Percentiles rank a stretch among this genome's conserved stretches.
phyloP scores from a whole-genome alignment of 1,140 invertebrate species.

The Bombus superbus region DNA sequence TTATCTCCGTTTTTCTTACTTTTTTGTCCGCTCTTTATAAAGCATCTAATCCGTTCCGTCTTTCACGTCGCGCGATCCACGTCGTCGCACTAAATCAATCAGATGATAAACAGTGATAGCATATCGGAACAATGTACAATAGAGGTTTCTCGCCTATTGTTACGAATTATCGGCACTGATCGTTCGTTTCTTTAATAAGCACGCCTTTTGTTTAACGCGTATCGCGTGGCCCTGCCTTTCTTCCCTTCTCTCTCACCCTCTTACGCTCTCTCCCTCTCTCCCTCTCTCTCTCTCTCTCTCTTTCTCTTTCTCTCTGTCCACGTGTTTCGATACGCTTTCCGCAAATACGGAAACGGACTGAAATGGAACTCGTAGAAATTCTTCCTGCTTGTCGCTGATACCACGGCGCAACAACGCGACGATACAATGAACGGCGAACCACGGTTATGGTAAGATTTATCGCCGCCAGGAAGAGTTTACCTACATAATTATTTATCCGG shows the following conservation, averaged over 20 bases:
- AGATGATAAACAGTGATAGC: conserved; percentile 42
- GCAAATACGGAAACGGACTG: conserved; percentile 38
- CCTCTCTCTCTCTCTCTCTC: background rate
- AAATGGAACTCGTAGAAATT: conserved; percentile 14
- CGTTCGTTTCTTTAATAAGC: conserved; percentile 53
- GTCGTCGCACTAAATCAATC: conserved; percentile 37
- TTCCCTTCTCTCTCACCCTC: background rate
- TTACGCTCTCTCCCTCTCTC: background rate
- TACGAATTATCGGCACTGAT: conserved; percentile 48
- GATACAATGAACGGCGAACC: conserved; percentile 12
- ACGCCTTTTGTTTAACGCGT: conserved; percentile 44
- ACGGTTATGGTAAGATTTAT: conserved; percentile 41
- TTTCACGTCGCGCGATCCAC: background rate
- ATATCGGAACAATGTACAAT: conserved; percentile 48
- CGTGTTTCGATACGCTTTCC: conserved; percentile 32
- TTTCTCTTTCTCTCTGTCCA: background rate
- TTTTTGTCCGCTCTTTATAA: conserved; percentile 7
- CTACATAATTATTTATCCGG: conserved; percentile 52
- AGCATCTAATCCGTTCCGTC: background rate
- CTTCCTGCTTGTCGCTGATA: conserved; percentile 23
- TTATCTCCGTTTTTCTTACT: background rate
- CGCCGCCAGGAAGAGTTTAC: conserved; percentile 42
- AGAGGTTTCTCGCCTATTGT: conserved; percentile 49
- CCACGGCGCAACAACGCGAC: background rate
- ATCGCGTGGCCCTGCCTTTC: background rate